phyloP scores from a whole-genome alignment of 2,888 invertebrate genomes.

The Allolobophora icterica region DNA sequence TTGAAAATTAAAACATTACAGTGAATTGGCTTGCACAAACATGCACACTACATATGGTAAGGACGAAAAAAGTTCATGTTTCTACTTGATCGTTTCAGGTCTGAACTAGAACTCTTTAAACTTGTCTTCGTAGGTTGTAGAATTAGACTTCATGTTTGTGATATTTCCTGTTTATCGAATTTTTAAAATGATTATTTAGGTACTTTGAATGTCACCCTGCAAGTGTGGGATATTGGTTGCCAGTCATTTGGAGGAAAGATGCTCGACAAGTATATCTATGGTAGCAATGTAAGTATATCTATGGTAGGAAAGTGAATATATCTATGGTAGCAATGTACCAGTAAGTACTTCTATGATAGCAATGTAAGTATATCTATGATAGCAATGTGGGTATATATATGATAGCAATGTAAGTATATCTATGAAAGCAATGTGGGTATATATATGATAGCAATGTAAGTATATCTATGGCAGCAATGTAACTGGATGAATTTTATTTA shows the following conservation, averaged over 20 bases:
- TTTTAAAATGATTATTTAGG: conserved; percentile 60
- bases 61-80: neutral
- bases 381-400: conserved; percentile 67
- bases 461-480: conserved; percentile 68
- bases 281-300: conserved; percentile 68
- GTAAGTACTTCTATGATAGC: conserved; percentile 69
- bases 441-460: conserved; percentile 69
- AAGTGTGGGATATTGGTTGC: conserved; percentile 86
- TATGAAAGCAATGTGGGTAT: conserved; percentile 68
- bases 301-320: conserved; percentile 68
- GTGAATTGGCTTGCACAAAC: neutral
- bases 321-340: conserved; percentile 68
- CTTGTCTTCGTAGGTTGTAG: neutral
- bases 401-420: too few relatives aligned
- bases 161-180: neutral
- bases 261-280: conserved; percentile 73
- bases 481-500: neutral
- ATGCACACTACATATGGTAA: neutral
- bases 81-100: too few relatives aligned
- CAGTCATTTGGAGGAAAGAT: conserved; percentile 78
- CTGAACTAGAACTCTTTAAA: neutral
- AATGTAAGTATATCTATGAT: conserved; percentile 69
- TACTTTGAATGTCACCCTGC: conserved; percentile 72
- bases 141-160: neutral
- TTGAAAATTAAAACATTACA: neutral